A percentile compares a stretch with the other conserved stretches of the same genome.
Conservation (phyloP, 2,888 invertebrate genomes). For the Byasa hedistus region DNA sequence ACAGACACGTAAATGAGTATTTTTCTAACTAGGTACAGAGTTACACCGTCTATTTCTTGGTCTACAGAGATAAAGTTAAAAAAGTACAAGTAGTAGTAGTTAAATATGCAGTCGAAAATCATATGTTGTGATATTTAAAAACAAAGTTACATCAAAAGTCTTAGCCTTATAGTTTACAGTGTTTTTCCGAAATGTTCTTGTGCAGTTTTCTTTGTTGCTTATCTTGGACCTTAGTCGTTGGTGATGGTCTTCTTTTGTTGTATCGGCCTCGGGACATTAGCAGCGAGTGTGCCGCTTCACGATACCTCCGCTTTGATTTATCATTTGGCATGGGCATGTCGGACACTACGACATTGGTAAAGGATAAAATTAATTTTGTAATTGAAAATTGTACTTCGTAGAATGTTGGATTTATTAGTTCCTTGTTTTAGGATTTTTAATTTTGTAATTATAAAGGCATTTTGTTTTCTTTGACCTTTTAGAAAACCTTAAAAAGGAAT, state of each 20-base stretch:
- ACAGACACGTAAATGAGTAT: too few species aligned
- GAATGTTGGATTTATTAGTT: too few species aligned
- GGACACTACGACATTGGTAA: slow-evolving; percentile 66
- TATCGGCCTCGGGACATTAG: slow-evolving; percentile 63
- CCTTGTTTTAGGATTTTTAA: background rate
- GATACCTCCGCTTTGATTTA: slow-evolving; percentile 56
- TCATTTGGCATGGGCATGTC: slow-evolving; percentile 73
- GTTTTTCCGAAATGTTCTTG: background rate
- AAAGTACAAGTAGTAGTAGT: too few species aligned
- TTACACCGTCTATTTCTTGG: too few species aligned
- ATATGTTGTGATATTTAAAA: background rate
- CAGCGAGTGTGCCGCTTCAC: slow-evolving; percentile 56
- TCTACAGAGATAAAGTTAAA: too few species aligned
- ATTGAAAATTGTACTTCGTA: background rate
- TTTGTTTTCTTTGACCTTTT: too few species aligned
- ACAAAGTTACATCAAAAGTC: background rate
- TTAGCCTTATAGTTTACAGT: slow-evolving; percentile 7
- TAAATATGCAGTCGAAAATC: too few species aligned
- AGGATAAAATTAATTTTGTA: background rate
- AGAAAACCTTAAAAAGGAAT: background rate
- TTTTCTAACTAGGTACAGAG: too few species aligned
- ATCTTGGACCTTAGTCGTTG: slow-evolving; percentile 27
- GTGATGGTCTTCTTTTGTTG: slow-evolving; percentile 54
- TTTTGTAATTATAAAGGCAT: too few species aligned
- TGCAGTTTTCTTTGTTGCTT: background rate